These are phyloP conservation scores for Drosophila recens DNA, from an alignment of 2,888 invertebrate species.

Conservation along the genomic window DNA sequence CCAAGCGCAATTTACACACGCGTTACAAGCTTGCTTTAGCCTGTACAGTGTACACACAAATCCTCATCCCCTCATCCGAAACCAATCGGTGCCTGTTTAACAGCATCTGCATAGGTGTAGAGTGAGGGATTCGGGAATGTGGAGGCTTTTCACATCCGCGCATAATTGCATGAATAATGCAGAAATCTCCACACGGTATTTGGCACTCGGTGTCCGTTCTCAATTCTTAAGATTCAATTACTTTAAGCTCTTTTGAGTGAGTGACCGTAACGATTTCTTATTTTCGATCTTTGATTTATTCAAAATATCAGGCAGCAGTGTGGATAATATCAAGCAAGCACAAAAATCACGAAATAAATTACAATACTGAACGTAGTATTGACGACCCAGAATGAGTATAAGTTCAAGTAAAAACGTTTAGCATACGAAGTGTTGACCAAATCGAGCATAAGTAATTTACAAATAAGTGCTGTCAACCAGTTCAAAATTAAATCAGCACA, in stretches of 20 bases:
- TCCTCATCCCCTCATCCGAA: neutral
- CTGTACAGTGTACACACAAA: neutral
- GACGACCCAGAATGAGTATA: slow-evolving; percentile 16
- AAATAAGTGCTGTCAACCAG: slow-evolving; percentile 72
- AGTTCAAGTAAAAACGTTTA: slow-evolving; percentile 24
- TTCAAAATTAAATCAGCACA: slow-evolving; percentile 53
- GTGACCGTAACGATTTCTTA: neutral
- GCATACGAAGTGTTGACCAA: slow-evolving; percentile 36
- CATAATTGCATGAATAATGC: slow-evolving; percentile 67
- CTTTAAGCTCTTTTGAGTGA: neutral
- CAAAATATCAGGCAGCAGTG: neutral
- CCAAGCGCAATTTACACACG: slow-evolving; percentile 28
- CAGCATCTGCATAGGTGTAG: slow-evolving; percentile 16
- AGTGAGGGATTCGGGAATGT: too few species aligned
- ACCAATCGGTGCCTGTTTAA: slow-evolving; percentile 3
- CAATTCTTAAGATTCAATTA: slow-evolving; percentile 36
- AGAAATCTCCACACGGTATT: slow-evolving; percentile 24
- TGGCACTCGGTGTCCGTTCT: neutral
- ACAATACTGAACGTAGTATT: slow-evolving; percentile 18
- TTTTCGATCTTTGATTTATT: neutral
- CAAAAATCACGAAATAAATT: slow-evolving; percentile 38
- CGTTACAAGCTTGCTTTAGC: slow-evolving; percentile 1
- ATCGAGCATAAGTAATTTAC: slow-evolving; percentile 69
- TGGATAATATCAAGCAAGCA: slow-evolving; percentile 1
- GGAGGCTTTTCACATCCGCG: slow-evolving; percentile 24